phyloP scores from a whole-genome alignment of 2,113 vertebrate species.

The Festucalex cinctus region DNA sequence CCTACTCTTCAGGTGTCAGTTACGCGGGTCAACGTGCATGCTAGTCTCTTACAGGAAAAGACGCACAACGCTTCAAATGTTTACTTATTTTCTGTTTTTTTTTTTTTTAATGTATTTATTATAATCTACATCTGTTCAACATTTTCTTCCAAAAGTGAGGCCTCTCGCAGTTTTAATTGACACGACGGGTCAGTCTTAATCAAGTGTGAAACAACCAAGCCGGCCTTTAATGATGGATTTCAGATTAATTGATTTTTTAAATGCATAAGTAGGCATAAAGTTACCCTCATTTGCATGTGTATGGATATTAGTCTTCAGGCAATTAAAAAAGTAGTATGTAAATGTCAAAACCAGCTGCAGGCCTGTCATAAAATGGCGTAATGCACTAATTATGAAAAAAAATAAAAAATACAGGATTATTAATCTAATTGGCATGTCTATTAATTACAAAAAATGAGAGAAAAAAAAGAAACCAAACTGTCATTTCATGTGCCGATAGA shows the following conservation, averaged over 20 bases:
- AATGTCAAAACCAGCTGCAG: constrained; percentile 39
- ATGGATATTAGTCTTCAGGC: constrained; percentile 44
- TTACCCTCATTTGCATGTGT: constrained; percentile 47
- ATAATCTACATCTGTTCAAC: neutral
- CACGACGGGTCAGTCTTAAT: constrained; percentile 51
- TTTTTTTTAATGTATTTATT: no score
- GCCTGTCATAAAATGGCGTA: constrained; percentile 20
- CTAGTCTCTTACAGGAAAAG: constrained; percentile 41
- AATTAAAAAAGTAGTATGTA: constrained; percentile 19
- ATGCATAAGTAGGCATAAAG: constrained; percentile 46
- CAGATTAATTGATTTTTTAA: constrained; percentile 59
- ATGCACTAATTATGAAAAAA: constrained; percentile 12
- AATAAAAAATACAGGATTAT: constrained; percentile 14
- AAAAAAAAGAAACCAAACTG: neutral
- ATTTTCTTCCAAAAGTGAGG: constrained; percentile 7
- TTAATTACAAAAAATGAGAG: no score
- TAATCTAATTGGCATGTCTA: constrained; percentile 11
- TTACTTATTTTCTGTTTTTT: neutral
- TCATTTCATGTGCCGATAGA: neutral
- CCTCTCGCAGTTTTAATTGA: constrained; percentile 60
- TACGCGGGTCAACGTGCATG: constrained; percentile 94
- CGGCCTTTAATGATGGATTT: constrained; percentile 54
- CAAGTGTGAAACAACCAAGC: constrained; percentile 42
- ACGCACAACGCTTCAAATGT: neutral
- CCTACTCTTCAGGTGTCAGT: constrained; percentile 78